phyloP scores from a whole-genome alignment of 2,888 invertebrate species.

The Aspidiotus destructor region DNA sequence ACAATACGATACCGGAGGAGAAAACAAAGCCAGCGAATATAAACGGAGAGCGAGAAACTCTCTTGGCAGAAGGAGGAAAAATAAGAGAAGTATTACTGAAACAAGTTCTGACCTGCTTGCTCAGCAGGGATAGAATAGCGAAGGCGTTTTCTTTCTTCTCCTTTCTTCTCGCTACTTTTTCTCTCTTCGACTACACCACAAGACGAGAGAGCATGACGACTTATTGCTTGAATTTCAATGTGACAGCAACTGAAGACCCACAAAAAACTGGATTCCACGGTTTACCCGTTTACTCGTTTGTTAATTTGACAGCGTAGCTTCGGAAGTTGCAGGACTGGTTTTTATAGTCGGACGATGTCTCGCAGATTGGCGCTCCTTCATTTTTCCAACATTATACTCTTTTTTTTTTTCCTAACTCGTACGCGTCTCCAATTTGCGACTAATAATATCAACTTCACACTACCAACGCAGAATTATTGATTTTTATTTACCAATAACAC shows the following conservation, averaged over 20 bases:
- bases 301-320: slow-evolving; percentile 1
- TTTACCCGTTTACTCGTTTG: slow-evolving; percentile 4
- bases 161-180: neutral
- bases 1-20: neutral
- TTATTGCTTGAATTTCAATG: slow-evolving; percentile 2
- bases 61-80: neutral
- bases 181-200: neutral
- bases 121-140: slow-evolving; percentile 1
- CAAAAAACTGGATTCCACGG: slow-evolving; percentile 1
- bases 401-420: too few relatives aligned
- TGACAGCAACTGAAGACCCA: slow-evolving; percentile 2
- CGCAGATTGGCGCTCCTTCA: too few relatives aligned
- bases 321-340: slow-evolving; percentile 4
- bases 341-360: neutral
- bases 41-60: too few relatives aligned
- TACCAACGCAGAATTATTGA: too few relatives aligned
- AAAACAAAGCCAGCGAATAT: too few relatives aligned
- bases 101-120: slow-evolving; percentile 4
- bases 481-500: too few relatives aligned
- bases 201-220: neutral
- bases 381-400: too few relatives aligned
- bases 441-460: too few relatives aligned
- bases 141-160: neutral
- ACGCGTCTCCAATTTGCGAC: too few relatives aligned
- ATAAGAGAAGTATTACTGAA: neutral